phyloP scores from a whole-genome alignment of 2,797 vertebrate genomes.

The Pteropus rufus region DNA sequence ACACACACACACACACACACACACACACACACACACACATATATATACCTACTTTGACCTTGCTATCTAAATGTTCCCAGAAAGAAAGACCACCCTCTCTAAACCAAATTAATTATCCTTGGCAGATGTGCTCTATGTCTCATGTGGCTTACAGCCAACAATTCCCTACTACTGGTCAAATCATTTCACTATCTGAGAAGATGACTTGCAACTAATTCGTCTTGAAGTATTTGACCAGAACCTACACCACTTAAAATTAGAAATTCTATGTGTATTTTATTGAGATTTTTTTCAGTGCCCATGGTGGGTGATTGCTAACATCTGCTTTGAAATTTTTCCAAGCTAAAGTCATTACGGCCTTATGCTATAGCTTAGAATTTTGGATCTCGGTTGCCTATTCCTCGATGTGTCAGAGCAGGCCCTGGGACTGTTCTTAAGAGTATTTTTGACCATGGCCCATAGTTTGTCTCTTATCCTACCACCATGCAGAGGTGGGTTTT shows the following conservation, averaged over 20 bases:
- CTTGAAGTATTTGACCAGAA: slow-evolving; percentile 67
- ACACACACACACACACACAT: too few species aligned
- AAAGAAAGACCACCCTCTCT: slow-evolving; percentile 44
- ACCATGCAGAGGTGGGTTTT: neutral
- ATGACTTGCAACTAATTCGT: slow-evolving; percentile 58
- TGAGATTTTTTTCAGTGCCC: slow-evolving; percentile 51
- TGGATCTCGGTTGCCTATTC: neutral
- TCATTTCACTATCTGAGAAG: slow-evolving; percentile 47
- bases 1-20: too few species aligned
- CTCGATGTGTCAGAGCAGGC: neutral
- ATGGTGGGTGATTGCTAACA: slow-evolving; percentile 59
- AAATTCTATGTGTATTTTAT: slow-evolving; percentile 58
- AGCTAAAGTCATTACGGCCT: slow-evolving; percentile 39
- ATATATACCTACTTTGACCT: neutral
- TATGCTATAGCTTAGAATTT: neutral
- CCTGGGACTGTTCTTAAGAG: neutral
- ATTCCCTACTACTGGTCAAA: slow-evolving; percentile 23
- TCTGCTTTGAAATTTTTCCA: slow-evolving; percentile 57
- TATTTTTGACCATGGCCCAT: neutral
- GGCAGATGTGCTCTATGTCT: neutral
- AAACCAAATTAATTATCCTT: slow-evolving; percentile 26
- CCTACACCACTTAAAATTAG: slow-evolving; percentile 55
- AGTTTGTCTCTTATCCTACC: neutral
- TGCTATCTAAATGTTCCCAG: slow-evolving; percentile 50
- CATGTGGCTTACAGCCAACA: slow-evolving; percentile 18